Evolutionary conservation across 2,888 invertebrate genomes (phyloP), one percentile per base, ranked within the genome.

Genomic region (Plagiodera versicolora): DNA sequence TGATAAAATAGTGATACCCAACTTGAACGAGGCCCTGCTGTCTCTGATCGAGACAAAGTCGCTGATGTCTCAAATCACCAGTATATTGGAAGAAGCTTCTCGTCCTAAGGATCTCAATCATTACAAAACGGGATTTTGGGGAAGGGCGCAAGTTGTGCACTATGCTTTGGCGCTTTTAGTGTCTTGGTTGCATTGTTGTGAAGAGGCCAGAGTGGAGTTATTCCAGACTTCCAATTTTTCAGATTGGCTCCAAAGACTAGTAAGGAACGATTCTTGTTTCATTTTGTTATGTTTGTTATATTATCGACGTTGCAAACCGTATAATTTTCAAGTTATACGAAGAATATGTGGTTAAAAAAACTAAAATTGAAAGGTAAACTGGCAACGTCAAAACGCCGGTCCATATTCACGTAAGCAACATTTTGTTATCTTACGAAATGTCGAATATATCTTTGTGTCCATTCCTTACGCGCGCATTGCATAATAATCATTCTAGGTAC

Each of bases 91-190:
- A 73, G 94, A 95, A 79, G 94, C 94, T 53, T 89, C 94, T 11
- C 82, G 90, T 65, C 86, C 92, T 1, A 85, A 90, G 72, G 89
- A 92, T 78, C 89, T 90, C 0, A 90, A 91, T 73, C 91, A 92
- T 67, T 92, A 94, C 73, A 92, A 94, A 78, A 94, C 95, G 60
- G 95, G 95, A 5, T 91, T 95, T 70, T 95, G 95, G 90, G 95
- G 95, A 1, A 83, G 95, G 68, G 92, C 95, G 0, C 95, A 95
- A 81, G 65, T 94, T 60, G 91, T 96, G 16, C 95, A 95, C 75
- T 95, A 94, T 76, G 91, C 94, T 14, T 91, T 96, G 90, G 91
- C 94, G 14, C 83, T 96, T 73, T 85, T 96, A 66, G 95, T 96
- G 30, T 95, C 94, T 69, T 95, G 95, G 91, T 90, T 94, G 45